Percentiles rank a stretch among this genome's conserved stretches.
phyloP scores from a whole-genome alignment of 2,113 vertebrate genomes.

The Jaculus jaculus region DNA sequence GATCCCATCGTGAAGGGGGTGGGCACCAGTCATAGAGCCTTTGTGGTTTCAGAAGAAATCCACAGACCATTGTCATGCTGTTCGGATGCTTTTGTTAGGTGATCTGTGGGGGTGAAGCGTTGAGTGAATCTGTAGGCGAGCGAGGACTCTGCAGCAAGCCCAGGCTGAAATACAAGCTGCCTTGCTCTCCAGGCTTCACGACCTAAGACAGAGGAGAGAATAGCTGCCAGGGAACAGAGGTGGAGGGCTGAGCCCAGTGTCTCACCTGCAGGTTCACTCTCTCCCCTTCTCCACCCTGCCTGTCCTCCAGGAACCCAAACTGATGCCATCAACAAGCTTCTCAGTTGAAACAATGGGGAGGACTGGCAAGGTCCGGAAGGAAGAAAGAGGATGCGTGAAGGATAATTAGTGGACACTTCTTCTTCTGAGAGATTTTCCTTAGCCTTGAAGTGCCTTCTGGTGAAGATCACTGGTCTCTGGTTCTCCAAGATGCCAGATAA shows the following conservation, averaged over 20 bases:
- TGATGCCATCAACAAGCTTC: background rate
- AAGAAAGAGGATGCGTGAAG: background rate
- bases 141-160: background rate
- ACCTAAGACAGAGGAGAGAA: background rate
- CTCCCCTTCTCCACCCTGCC: background rate
- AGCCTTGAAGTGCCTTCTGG: background rate
- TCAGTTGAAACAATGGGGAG: background rate
- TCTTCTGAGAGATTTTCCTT: background rate
- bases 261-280: background rate
- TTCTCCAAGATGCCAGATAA: background rate
- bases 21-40: background rate
- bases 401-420: background rate
- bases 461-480: background rate
- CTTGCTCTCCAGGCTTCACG: background rate
- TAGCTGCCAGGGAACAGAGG: background rate
- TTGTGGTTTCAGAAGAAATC: background rate
- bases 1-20: background rate
- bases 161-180: background rate
- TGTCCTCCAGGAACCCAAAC: background rate
- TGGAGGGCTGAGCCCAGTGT: no score
- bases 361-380: background rate
- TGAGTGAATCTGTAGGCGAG: background rate
- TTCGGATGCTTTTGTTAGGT: background rate
- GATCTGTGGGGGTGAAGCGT: background rate
- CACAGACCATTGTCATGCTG: background rate